Evolutionary conservation across 2,888 invertebrate genomes (phyloP), one percentile per base, ranked within the genome.

Genomic region (Acleris holmiana): DNA sequence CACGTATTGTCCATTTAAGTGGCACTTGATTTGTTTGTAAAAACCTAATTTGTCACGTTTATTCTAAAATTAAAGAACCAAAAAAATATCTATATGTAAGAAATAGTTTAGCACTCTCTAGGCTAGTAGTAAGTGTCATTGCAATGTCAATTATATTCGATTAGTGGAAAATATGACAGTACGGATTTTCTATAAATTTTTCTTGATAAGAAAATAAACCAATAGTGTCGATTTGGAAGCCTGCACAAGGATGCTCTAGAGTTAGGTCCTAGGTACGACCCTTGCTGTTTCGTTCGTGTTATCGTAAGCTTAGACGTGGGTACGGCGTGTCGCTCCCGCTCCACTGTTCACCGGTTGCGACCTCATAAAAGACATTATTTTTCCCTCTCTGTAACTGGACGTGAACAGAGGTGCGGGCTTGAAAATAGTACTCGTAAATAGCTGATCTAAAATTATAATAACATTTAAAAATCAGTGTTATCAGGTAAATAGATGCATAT

Each of bases 121-220:
- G 89, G 84, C 82, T 91, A 90, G 86, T 89, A 91, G 90, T 91
- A 89, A 89, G 89, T 87, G 88, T 90, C 88, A 89, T 89, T 84
- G 90, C 89, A 84, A 90, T 88, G 91, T 92, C 91, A 92, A 92
- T 92, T 92, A 92, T 92, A 91, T 92, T 89, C 84, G 86, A 91
- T 86, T 92, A 92, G 91, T 85, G 82, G 70, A 76, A 82, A 80
- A 82, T 82, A 83, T 83, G 83, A 82, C 86, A 82, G 84, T 85
- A 88, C 73, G 86, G 81, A 83, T 88, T 90, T 90, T 90, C 88
- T 89, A 90, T 83, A 88, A 85, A 84, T 76, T 79, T 82, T 84
- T 78, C 80, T 79, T 82, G 79, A 80, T 77, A 74, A 69, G 73
- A 78, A 71, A 69, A 73, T 75, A 78, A 74, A 62, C 55, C 15